Evolutionary conservation across 2,888 invertebrate genomes (phyloP), one percentile per base, ranked within the genome.

Genomic region (Nephrotoma appendiculata): DNA sequence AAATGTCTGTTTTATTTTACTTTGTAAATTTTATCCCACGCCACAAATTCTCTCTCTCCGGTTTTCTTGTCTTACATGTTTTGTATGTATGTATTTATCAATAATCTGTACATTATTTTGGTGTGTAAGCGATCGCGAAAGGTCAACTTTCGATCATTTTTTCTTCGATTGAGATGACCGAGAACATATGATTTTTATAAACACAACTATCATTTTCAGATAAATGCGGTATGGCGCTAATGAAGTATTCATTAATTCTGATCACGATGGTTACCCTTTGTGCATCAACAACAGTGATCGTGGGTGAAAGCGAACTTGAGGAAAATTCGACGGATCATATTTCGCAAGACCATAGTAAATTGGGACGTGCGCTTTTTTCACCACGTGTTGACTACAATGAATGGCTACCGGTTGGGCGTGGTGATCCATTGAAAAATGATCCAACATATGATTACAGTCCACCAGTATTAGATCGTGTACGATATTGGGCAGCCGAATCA

Each of bases 361-460:
- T 19, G 7, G 87, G 88, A 2, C 89, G 91, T 86, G 90, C 92
- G 9, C 90, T 94, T 87, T 95, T 95, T 89, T 94, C 95, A 0
- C 96, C 96, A 0, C 94, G 96, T 12, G 94, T 96, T 94, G 96
- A 96, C 90, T 96, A 96, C 90, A 96, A 96, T 89, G 96, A 96
- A 91, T 96, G 96, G 96, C 95, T 95, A 88, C 96, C 96, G 0
- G 93, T 96, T 83, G 96, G 96, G 5, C 94, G 95, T 87, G 96
- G 96, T 0, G 96, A 96, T 91, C 96, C 96, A 0, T 90, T 96
- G 85, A 95, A 96, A 89, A 96, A 96, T 90, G 96, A 96, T 90
- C 96, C 96, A 7, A 96, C 96, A 0, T 96, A 95, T 90, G 96
- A 96, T 90, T 96, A 96, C 90, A 96, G 96, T 87, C 96, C 96